Conservation (phyloP, 2,888 invertebrate species). For the Acleris holmiana region DNA sequence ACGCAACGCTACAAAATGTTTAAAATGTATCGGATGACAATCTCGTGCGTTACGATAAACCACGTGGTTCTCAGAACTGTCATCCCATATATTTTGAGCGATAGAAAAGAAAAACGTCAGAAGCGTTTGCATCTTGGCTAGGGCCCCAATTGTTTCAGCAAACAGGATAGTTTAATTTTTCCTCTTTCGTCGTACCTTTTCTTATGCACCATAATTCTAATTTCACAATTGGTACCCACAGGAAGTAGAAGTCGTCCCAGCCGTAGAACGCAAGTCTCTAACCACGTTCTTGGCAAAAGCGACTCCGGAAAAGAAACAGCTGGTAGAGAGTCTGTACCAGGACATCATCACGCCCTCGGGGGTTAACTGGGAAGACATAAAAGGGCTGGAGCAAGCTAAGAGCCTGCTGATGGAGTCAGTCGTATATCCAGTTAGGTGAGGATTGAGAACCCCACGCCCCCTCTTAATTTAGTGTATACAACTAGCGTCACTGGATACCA, state of each 20-base stretch:
- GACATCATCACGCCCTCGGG: slow-evolving; percentile 86
- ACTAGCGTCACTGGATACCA: no score
- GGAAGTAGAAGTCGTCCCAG: slow-evolving; percentile 39
- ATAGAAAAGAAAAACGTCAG: no score
- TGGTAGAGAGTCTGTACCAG: slow-evolving; percentile 87
- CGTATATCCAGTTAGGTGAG: slow-evolving; percentile 87
- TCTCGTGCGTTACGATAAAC: no score
- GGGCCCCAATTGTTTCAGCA: no score
- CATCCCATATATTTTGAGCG: no score
- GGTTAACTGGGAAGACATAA: slow-evolving; percentile 92
- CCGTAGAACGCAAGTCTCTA: slow-evolving; percentile 63
- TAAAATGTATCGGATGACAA: no score
- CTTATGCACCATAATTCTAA: not conserved
- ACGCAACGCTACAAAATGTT: no score
- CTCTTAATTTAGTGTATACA: no score
- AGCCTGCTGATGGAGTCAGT: slow-evolving; percentile 93
- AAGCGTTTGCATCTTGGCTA: no score
- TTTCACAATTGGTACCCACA: not conserved
- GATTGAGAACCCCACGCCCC: no score
- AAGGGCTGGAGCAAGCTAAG: slow-evolving; percentile 88
- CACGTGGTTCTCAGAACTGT: no score
- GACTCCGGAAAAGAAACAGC: slow-evolving; percentile 85
- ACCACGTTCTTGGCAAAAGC: slow-evolving; percentile 56
- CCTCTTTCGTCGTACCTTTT: not conserved
- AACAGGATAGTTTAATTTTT: no score